phyloP scores from a whole-genome alignment of 1,140 invertebrate species.

The Carcinoscorpius rotundicauda region DNA sequence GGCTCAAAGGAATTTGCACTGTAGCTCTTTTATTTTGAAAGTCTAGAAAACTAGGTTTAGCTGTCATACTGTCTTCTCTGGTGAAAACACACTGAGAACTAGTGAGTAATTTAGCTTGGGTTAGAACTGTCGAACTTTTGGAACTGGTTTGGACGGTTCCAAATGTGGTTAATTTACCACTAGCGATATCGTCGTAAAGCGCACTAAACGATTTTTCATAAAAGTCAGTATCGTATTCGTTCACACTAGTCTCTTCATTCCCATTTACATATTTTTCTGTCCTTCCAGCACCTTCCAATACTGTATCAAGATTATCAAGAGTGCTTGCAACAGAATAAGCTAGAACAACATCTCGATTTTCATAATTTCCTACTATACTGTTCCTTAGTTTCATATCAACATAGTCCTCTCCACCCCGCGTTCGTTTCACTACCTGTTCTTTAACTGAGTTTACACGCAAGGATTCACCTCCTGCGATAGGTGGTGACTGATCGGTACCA shows the following conservation, averaged over 20 bases:
- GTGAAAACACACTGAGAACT: too few species aligned
- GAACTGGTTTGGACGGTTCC: too few species aligned
- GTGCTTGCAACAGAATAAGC: too few species aligned
- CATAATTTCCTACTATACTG: not conserved
- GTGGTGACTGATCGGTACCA: slow-evolving; percentile 25
- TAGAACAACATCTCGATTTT: too few species aligned
- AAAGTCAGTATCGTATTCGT: too few species aligned
- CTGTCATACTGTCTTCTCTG: not conserved
- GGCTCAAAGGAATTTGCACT: slow-evolving; percentile 48
- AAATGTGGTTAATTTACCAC: not conserved
- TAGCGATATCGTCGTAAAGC: slow-evolving; percentile 19
- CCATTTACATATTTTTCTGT: too few species aligned
- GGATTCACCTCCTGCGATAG: not conserved
- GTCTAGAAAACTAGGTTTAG: slow-evolving; percentile 19
- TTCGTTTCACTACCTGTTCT: too few species aligned
- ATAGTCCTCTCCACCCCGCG: not conserved
- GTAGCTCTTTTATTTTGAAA: slow-evolving; percentile 21
- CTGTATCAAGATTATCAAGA: too few species aligned
- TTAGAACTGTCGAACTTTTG: too few species aligned
- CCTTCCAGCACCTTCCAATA: too few species aligned
- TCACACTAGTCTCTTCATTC: too few species aligned
- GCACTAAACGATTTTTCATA: slow-evolving; percentile 9
- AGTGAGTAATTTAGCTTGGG: too few species aligned
- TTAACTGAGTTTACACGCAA: not conserved
- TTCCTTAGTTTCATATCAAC: slow-evolving; percentile 13